A percentile compares a stretch with the other conserved stretches of the same genome.
phyloP scores from a whole-genome alignment of 2,888 invertebrate genomes.

The Lithosia quadra region DNA sequence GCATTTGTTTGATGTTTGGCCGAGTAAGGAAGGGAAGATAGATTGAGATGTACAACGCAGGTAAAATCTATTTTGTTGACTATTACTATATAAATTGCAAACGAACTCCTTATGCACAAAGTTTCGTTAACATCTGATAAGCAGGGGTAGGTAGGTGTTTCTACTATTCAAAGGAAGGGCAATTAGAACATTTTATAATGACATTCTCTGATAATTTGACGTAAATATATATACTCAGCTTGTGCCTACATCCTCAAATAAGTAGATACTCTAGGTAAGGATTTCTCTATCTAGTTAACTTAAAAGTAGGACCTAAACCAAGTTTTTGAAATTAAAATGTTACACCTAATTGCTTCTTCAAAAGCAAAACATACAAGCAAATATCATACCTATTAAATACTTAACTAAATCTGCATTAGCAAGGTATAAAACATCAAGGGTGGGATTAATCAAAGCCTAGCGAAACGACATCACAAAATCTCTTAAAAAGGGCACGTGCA shows the following conservation, averaged over 20 bases:
- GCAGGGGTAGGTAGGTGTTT: no score
- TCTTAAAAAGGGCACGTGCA: conserved; percentile 59
- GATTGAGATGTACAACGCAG: conserved; percentile 53
- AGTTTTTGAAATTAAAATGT: conserved; percentile 23
- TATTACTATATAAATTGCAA: conserved; percentile 12
- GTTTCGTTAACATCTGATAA: no score
- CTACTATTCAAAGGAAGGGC: no score
- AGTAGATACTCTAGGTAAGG: no score
- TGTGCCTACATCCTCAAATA: no score
- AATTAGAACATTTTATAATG: no score
- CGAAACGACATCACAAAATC: conserved; percentile 47
- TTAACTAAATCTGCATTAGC: conserved; percentile 41
- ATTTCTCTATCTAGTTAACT: no score
- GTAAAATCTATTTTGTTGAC: conserved; percentile 49
- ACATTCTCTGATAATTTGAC: no score
- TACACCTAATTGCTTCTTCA: neutral
- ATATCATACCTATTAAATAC: conserved; percentile 6
- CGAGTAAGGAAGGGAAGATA: conserved; percentile 62
- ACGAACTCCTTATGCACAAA: no score
- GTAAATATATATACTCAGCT: no score
- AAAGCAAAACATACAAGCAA: conserved; percentile 17
- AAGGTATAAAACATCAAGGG: conserved; percentile 49
- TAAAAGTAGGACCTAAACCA: neutral
- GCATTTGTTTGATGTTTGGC: conserved; percentile 83
- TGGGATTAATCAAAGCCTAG: conserved; percentile 54